phyloP scores from a whole-genome alignment of 64 coral and sea anemone species.

The Pocillopora verrucosa region DNA sequence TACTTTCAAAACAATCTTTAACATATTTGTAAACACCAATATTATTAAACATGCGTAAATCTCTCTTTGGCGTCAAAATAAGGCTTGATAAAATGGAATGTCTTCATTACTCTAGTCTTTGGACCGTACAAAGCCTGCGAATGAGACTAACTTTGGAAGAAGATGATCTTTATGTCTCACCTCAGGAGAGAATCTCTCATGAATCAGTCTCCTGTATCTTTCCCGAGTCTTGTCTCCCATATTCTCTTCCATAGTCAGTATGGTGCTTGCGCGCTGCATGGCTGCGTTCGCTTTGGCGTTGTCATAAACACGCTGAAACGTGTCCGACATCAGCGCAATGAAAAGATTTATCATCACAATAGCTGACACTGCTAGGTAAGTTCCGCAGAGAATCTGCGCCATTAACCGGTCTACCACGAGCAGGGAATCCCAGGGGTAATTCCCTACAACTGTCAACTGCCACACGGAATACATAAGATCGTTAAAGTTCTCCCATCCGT shows the following conservation, averaged over 20 bases:
- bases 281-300: conserved; percentile 95
- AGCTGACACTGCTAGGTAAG: conserved; percentile 86
- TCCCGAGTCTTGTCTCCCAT: conserved; percentile 66
- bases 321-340: conserved; percentile 99
- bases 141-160: background rate
- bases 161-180: conserved; percentile 16
- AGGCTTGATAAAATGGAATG: too few species aligned
- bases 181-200: conserved; percentile 71
- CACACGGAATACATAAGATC: conserved; percentile 98
- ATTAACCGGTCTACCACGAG: conserved; percentile 80
- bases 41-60: too few species aligned
- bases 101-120: too few species aligned
- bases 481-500: conserved; percentile 86
- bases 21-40: too few species aligned
- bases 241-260: conserved; percentile 78
- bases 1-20: too few species aligned
- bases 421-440: conserved; percentile 91
- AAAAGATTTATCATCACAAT: conserved; percentile 95
- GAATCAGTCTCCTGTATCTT: conserved; percentile 53
- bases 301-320: conserved; percentile 97
- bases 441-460: conserved; percentile 92
- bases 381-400: conserved; percentile 94
- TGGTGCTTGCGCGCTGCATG: conserved; percentile 87
- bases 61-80: too few species aligned
- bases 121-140: too few species aligned